Percentiles rank a stretch among this genome's conserved stretches.
Conservation (phyloP, 2,888 invertebrate species). For the Calameuta idolon region DNA sequence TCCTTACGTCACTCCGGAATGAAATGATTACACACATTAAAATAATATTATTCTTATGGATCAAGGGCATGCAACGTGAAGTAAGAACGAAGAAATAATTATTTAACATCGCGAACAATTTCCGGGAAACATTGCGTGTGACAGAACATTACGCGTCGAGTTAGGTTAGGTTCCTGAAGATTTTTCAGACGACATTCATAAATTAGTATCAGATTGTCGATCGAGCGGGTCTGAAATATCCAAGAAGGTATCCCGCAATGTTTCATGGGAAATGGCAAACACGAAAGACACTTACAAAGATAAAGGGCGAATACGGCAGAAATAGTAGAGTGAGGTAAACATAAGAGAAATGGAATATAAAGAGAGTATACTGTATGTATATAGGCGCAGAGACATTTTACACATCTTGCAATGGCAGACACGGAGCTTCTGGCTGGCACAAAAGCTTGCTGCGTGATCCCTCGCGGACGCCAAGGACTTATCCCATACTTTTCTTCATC, state of each 20-base stretch:
- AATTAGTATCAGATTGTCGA: not conserved
- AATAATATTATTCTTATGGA: too few relatives aligned
- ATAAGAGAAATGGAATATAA: not conserved
- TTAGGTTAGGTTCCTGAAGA: not conserved
- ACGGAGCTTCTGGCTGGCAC: not conserved
- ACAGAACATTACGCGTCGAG: not conserved
- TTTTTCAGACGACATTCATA: not conserved
- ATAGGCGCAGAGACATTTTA: not conserved
- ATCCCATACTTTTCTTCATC: conserved; percentile 28
- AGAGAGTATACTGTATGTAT: not conserved
- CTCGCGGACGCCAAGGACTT: conserved; percentile 23
- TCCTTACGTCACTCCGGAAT: not conserved
- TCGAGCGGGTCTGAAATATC: not conserved
- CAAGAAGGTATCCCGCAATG: not conserved
- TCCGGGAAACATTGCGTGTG: not conserved
- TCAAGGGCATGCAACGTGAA: too few relatives aligned
- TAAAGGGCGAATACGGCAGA: not conserved
- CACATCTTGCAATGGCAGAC: not conserved
- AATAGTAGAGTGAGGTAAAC: not conserved
- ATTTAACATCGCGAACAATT: not conserved
- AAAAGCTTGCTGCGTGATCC: conserved; percentile 18
- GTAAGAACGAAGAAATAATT: not conserved
- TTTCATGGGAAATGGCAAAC: not conserved
- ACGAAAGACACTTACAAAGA: not conserved
- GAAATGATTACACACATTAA: not conserved